phyloP scores from a whole-genome alignment of 1,140 invertebrate species.

The Ceratoteleas bidentatus region DNA sequence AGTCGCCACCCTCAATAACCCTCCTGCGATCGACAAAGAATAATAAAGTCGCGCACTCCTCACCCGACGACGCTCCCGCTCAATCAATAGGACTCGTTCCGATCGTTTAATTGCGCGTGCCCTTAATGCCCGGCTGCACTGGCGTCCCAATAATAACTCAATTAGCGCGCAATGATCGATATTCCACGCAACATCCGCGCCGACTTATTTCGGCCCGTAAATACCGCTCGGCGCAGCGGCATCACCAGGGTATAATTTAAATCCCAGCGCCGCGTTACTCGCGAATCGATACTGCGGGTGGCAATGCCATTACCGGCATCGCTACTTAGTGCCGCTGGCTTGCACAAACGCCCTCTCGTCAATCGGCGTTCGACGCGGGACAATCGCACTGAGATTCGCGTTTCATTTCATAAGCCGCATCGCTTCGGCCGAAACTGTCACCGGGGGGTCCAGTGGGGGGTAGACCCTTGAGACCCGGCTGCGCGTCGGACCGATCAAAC shows the following conservation, averaged over 20 bases:
- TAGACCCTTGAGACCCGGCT: slow-evolving; percentile 69
- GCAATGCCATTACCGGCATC: slow-evolving; percentile 29
- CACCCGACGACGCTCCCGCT: neutral
- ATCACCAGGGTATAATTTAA: slow-evolving; percentile 44
- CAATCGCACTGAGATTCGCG: slow-evolving; percentile 3
- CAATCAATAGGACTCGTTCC: neutral
- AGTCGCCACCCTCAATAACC: too few species aligned
- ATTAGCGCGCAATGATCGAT: slow-evolving; percentile 26
- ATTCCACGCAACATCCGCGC: slow-evolving; percentile 13
- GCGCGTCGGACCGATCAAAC: slow-evolving; percentile 69
- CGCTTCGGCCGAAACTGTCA: too few species aligned
- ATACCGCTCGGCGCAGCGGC: slow-evolving; percentile 12
- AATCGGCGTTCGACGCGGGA: slow-evolving; percentile 33
- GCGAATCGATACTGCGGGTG: slow-evolving; percentile 27
- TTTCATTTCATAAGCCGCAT: too few species aligned
- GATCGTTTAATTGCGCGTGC: slow-evolving; percentile 14
- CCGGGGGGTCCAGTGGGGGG: slow-evolving; percentile 42
- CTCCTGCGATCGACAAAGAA: too few species aligned
- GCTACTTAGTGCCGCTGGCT: slow-evolving; percentile 12
- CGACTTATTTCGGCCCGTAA: slow-evolving; percentile 22
- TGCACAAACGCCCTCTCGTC: slow-evolving; percentile 6
- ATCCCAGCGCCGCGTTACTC: slow-evolving; percentile 24
- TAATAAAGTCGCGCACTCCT: neutral
- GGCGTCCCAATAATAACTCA: slow-evolving; percentile 29
- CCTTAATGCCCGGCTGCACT: slow-evolving; percentile 4